These are phyloP conservation scores for Cephalopholis sonnerati DNA, from an alignment of 2,113 vertebrate species.

Conservation along the genomic window DNA sequence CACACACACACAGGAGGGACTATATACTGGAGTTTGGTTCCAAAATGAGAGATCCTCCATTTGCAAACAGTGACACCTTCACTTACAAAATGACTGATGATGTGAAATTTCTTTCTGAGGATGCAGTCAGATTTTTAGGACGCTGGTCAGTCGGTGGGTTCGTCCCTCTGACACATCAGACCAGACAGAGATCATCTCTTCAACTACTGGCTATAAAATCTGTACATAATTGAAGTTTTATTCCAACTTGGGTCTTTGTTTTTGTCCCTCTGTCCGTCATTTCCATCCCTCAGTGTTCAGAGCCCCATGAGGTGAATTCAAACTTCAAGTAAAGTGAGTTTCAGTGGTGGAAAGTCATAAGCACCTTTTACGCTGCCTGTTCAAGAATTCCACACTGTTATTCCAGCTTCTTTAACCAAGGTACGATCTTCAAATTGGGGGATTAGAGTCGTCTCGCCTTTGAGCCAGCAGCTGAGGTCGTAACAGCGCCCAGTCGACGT, in stretches of 20 bases:
- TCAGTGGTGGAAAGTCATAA: background rate
- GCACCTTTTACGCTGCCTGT: no score
- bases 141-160: background rate
- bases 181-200: background rate
- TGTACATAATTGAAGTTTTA: background rate
- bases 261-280: background rate
- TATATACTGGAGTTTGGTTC: slow-evolving; percentile 25
- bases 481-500: no score
- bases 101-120: background rate
- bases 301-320: background rate
- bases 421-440: no score
- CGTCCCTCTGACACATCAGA: no score
- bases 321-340: background rate
- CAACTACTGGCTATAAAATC: background rate
- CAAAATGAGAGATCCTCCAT: slow-evolving; percentile 38
- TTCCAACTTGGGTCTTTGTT: no score
- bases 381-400: no score
- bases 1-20: slow-evolving; percentile 22
- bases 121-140: background rate
- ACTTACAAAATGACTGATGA: slow-evolving; percentile 27
- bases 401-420: no score
- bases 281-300: background rate
- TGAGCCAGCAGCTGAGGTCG: no score
- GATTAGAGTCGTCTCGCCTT: no score
- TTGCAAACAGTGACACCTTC: slow-evolving; percentile 38